Conservation (phyloP, 2,113 vertebrate species). For the Xenopus laevis region DNA sequence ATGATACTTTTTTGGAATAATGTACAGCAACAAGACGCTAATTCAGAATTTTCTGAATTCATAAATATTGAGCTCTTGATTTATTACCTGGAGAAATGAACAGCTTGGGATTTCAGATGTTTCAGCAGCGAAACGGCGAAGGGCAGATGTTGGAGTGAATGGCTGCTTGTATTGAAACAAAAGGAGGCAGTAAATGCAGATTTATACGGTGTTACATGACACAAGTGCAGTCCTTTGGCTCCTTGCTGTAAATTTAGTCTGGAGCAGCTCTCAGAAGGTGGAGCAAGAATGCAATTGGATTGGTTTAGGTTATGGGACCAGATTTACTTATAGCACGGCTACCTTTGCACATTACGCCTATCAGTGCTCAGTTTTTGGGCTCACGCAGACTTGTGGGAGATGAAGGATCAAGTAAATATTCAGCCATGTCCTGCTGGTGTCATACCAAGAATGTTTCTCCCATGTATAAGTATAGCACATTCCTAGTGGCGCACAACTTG, state of each 20-base stretch:
- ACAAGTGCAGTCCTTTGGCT: not conserved
- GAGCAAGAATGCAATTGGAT: too few species aligned
- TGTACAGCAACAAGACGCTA: constrained; percentile 48
- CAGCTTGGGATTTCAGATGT: constrained; percentile 48
- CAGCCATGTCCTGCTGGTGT: too few species aligned
- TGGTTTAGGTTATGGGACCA: too few species aligned
- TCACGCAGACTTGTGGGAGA: too few species aligned
- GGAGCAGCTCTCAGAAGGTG: not conserved
- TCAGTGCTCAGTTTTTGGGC: too few species aligned
- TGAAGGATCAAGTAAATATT: too few species aligned
- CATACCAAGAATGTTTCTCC: too few species aligned
- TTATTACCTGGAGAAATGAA: constrained; percentile 50
- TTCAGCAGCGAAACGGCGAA: not conserved
- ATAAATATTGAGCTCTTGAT: constrained; percentile 47
- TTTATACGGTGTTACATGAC: constrained; percentile 1
- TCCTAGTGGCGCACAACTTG: too few species aligned
- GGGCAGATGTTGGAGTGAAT: constrained; percentile 40
- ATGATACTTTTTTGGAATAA: constrained; percentile 50
- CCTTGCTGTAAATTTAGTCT: not conserved
- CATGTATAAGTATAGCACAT: too few species aligned
- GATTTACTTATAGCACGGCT: too few species aligned
- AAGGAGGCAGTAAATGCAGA: constrained; percentile 24
- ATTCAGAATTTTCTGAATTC: constrained; percentile 49
- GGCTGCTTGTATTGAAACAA: constrained; percentile 31
- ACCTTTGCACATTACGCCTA: too few species aligned